Evolutionary conservation across 2,113 vertebrate species (phyloP), one percentile per base, ranked within the genome.

Genomic region (Arothron firmamentum): DNA sequence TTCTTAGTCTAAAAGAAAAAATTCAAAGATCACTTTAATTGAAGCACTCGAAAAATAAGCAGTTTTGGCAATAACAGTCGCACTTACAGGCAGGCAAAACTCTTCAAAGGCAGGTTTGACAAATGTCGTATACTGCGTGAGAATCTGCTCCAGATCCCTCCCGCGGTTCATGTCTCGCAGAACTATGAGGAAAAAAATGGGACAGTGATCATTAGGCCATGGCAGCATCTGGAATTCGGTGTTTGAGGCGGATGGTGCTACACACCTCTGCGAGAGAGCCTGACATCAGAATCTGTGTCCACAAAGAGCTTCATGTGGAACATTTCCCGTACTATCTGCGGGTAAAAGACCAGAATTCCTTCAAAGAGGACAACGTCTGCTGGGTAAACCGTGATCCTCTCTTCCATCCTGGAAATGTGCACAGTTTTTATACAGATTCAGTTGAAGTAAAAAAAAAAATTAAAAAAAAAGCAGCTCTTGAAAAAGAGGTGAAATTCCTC

Each of bases 231-330:
- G 12, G n/a, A 47, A 42, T 17, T 45, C 0, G 8, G 14, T 11
- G 9, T 19, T 17, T 52, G 14, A 59, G 12, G 2, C 53, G 54
- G 46, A 59, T 23, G 0, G 23, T 1, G 0, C 62, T 18, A 16
- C 10, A 3, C 54, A 99, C 95, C 96, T 92, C 96, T 90, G 58
- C 95, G 92, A 21, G 97, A 98, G 72, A 99, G 92, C 62, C 96
- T 83, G 7, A 98, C 95, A 0, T 98, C 96, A 0, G 97, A 97
- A 81, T 99, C 97, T 0, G 96, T 99, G 88, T 99, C 97, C 45
- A 99, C 97, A 0, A 99, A 99, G 54, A 98, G 92, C 10, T 98
- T 96, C 80, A 99, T 94, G 52, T 98, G 97, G 80, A 99, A 99
- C 96, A 98, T 97, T 65, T 98, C 95, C 11, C 95, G 87, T 57